These are phyloP conservation scores for Chymomyza fuscimana DNA, from an alignment of 2,888 invertebrate species.

Conservation along the genomic window DNA sequence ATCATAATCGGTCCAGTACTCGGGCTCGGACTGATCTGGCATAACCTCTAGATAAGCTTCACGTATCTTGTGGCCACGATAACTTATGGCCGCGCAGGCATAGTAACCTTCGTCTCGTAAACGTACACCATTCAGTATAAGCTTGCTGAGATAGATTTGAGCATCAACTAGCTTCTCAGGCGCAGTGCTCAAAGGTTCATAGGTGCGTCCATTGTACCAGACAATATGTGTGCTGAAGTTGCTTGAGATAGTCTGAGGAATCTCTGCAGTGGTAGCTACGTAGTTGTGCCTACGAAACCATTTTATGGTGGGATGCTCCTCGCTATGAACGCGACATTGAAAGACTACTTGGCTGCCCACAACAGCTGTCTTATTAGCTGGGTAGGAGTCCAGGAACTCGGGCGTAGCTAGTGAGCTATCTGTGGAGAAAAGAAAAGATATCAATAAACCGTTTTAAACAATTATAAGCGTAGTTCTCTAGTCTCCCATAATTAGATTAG, in stretches of 20 bases:
- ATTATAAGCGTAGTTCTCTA: too few relatives aligned
- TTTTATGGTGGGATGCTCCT: constrained; percentile 76
- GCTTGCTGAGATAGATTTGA: constrained; percentile 77
- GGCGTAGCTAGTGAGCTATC: constrained; percentile 73
- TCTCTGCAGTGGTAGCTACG: constrained; percentile 12
- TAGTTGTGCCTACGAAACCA: constrained; percentile 74
- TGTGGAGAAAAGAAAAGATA: constrained; percentile 24
- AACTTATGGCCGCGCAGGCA: constrained; percentile 78
- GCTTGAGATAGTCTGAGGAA: constrained; percentile 11
- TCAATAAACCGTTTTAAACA: background rate
- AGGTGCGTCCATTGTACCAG: constrained; percentile 74
- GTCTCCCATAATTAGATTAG: too few relatives aligned
- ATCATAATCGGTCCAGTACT: constrained; percentile 73
- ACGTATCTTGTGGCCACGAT: constrained; percentile 75
- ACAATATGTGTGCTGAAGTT: constrained; percentile 71
- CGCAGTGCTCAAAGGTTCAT: constrained; percentile 72
- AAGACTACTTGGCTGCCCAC: constrained; percentile 73
- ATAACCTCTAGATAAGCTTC: constrained; percentile 75
- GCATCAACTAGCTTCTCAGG: constrained; percentile 73
- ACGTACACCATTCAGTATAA: constrained; percentile 74
- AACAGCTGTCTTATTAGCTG: constrained; percentile 67
- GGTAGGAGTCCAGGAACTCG: constrained; percentile 75
- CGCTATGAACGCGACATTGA: constrained; percentile 78
- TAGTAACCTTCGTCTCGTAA: constrained; percentile 74
- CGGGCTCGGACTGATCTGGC: constrained; percentile 36